Conservation (phyloP, 2,888 invertebrate species). For the Leucophenga montana region DNA sequence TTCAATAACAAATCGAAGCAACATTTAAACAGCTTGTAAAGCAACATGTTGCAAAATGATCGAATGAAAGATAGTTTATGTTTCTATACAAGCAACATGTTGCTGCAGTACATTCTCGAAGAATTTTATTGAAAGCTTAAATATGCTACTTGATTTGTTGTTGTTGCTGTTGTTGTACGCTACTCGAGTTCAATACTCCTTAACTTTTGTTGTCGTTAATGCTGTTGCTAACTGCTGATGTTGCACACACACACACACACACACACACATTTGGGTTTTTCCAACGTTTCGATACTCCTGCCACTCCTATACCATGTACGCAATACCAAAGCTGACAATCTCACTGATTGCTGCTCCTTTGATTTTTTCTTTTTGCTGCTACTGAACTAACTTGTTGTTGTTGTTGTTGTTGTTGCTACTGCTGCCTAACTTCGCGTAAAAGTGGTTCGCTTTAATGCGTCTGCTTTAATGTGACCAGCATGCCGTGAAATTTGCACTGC, state of each 20-base stretch:
- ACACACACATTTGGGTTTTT: constrained; percentile 1
- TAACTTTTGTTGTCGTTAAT: not conserved
- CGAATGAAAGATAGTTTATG: not conserved
- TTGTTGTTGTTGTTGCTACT: constrained; percentile 25
- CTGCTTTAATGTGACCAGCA: not conserved
- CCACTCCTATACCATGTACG: not conserved
- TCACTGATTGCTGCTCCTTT: constrained; percentile 10
- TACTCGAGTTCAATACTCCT: not conserved
- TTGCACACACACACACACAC: constrained; percentile 14
- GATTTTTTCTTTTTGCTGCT: constrained; percentile 11
- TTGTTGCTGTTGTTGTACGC: not conserved
- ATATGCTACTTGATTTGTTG: not conserved
- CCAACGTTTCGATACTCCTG: constrained; percentile 2
- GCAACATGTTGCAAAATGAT: constrained; percentile 5
- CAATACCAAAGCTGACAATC: not conserved
- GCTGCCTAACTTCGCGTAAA: constrained; percentile 23
- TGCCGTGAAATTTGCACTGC: no score
- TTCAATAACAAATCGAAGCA: no score
- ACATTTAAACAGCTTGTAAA: not conserved
- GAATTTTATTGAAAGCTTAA: not conserved
- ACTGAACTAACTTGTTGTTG: no score
- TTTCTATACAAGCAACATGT: not conserved
- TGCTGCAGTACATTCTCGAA: not conserved
- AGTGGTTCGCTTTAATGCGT: not conserved
- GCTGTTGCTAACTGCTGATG: constrained; percentile 6